Evolutionary conservation across 2,797 vertebrate genomes (phyloP).

Genomic region (Anguilla obscura): DNA sequence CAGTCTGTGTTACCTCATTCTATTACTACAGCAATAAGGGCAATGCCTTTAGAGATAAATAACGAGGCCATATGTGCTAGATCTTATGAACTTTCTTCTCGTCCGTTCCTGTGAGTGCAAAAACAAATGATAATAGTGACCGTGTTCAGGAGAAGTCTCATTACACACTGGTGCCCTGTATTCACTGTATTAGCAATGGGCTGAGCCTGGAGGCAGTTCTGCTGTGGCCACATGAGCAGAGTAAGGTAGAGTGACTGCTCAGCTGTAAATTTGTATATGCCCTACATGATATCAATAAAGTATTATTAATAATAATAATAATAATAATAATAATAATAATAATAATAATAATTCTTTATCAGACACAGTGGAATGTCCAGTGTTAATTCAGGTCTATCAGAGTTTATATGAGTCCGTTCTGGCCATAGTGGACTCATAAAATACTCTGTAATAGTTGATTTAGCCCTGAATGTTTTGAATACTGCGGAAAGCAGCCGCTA

Average conservation of each 20-base stretch:
- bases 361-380: no score
- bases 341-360: no score
- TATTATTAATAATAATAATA: no score
- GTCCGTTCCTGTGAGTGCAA: neutral
- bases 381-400: no score
- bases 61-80: neutral
- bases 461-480: no score
- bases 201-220: neutral
- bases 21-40: neutral
- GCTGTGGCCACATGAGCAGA: neutral
- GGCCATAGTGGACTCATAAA: no score
- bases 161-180: neutral
- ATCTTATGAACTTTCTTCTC: neutral
- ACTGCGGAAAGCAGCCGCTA: no score
- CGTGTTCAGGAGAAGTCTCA: neutral
- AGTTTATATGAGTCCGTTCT: no score
- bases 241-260: neutral
- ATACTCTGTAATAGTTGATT: no score
- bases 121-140: neutral
- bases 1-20: neutral
- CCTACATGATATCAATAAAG: no score
- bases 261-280: no score
- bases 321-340: no score
- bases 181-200: neutral
- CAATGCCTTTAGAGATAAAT: neutral